These are phyloP conservation scores for Tethea ocularis DNA, from an alignment of 2,888 invertebrate genomes.

Conservation along the genomic window DNA sequence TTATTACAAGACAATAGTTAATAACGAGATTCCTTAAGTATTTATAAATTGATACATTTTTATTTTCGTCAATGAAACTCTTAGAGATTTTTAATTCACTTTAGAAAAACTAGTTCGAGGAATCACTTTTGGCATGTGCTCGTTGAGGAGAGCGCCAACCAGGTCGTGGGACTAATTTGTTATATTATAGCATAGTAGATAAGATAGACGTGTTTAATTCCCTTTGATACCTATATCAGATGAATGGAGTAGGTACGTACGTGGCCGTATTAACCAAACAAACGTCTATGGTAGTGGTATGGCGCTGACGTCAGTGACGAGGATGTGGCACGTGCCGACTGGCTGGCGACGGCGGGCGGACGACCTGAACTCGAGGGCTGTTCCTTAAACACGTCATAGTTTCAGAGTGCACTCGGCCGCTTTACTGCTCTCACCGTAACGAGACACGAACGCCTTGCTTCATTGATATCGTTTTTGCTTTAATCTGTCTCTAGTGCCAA, in stretches of 20 bases:
- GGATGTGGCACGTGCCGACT: slow-evolving; percentile 63
- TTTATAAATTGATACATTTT: not conserved
- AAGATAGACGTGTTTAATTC: too few relatives aligned
- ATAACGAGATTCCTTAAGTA: not conserved
- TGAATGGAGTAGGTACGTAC: not conserved
- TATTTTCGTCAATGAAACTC: not conserved
- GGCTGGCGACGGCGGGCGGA: slow-evolving; percentile 51
- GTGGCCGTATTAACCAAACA: not conserved
- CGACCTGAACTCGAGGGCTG: slow-evolving; percentile 63
- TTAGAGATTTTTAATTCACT: not conserved
- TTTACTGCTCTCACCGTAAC: slow-evolving; percentile 68
- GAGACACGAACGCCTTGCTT: slow-evolving; percentile 69
- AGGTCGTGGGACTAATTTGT: slow-evolving; percentile 24
- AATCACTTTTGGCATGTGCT: slow-evolving; percentile 29
- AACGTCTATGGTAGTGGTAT: slow-evolving; percentile 14
- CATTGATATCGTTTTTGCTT: slow-evolving; percentile 72
- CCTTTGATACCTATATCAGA: too few relatives aligned
- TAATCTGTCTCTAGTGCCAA: slow-evolving; percentile 57
- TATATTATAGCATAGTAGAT: slow-evolving; percentile 15
- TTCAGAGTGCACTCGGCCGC: slow-evolving; percentile 71
- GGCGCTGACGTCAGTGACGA: slow-evolving; percentile 43
- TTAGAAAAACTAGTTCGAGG: not conserved
- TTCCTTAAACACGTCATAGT: slow-evolving; percentile 77
- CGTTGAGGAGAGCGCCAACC: slow-evolving; percentile 26
- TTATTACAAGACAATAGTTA: not conserved